Conservation (phyloP, 1,140 invertebrate species). For the Pantala flavescens region DNA sequence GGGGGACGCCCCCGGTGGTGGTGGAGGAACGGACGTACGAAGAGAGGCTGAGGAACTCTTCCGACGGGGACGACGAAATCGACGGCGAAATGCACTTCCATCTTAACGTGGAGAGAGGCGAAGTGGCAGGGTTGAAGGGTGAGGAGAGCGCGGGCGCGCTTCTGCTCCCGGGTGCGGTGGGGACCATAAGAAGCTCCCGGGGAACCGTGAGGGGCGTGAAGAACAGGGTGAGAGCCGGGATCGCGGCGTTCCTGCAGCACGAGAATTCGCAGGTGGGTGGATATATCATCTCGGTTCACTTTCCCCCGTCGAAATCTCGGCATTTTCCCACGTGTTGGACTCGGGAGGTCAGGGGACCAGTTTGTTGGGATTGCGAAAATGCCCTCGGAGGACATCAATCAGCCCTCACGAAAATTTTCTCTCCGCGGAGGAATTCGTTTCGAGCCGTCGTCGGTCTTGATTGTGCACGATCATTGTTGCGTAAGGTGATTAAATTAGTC, state of each 20-base stretch:
- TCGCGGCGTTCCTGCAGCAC: conserved; percentile 82
- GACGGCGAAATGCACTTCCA: neutral
- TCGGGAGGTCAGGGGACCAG: too few relatives aligned
- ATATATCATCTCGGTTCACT: too few relatives aligned
- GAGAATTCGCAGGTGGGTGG: conserved; percentile 57
- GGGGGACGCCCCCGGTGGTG: conserved; percentile 30
- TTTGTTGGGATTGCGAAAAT: too few relatives aligned
- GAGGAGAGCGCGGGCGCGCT: conserved; percentile 33
- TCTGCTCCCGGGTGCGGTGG: conserved; percentile 21
- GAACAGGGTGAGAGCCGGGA: conserved; percentile 85
- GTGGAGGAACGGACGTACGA: conserved; percentile 58
- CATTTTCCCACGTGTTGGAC: too few relatives aligned
- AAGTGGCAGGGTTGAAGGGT: conserved; percentile 41
- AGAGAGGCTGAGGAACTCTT: neutral
- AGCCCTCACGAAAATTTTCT: too few relatives aligned
- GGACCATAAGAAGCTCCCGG: conserved; percentile 71
- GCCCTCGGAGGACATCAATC: too few relatives aligned
- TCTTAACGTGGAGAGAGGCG: conserved; percentile 36
- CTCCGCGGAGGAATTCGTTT: too few relatives aligned
- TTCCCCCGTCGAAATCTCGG: too few relatives aligned
- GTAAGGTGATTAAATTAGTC: too few relatives aligned
- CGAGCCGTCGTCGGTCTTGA: too few relatives aligned
- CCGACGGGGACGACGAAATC: neutral
- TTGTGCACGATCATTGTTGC: too few relatives aligned
- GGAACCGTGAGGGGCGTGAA: conserved; percentile 87